Evolutionary conservation across 2,888 invertebrate genomes (phyloP).

Genomic region (Embidobia sp.): DNA sequence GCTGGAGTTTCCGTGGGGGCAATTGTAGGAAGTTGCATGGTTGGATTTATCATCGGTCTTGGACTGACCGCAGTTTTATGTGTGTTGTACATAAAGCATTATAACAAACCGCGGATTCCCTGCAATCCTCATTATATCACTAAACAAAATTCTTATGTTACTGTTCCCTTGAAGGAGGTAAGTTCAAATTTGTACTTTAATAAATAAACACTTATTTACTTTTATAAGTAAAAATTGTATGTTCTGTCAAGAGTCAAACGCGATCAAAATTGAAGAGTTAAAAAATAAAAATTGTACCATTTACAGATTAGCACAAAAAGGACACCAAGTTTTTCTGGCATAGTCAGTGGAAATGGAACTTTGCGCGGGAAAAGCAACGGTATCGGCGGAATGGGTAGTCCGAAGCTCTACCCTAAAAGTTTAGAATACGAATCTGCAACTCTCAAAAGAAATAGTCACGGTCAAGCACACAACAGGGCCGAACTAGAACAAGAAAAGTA

Average conservation of each 20-base stretch:
- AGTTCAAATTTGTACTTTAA: slow-evolving; percentile 77
- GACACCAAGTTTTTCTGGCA: slow-evolving; percentile 87
- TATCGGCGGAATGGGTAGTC: slow-evolving; percentile 82
- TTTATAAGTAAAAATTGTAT: too few relatives aligned
- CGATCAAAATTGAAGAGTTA: too few relatives aligned
- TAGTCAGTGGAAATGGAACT: slow-evolving; percentile 83
- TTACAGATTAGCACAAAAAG: slow-evolving; percentile 82
- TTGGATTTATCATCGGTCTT: slow-evolving; percentile 81
- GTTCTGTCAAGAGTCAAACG: too few relatives aligned
- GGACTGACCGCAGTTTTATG: slow-evolving; percentile 79
- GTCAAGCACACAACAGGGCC: slow-evolving; percentile 83
- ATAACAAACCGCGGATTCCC: slow-evolving; percentile 84
- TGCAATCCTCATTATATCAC: slow-evolving; percentile 92
- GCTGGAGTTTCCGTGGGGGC: slow-evolving; percentile 83
- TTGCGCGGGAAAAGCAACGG: slow-evolving; percentile 83
- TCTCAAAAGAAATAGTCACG: slow-evolving; percentile 88
- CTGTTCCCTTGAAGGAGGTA: slow-evolving; percentile 91
- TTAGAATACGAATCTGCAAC: slow-evolving; percentile 91
- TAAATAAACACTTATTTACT: too few relatives aligned
- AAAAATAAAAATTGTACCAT: too few relatives aligned
- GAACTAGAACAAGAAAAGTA: slow-evolving; percentile 87
- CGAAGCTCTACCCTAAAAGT: slow-evolving; percentile 87
- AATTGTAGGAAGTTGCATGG: slow-evolving; percentile 81
- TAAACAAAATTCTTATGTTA: slow-evolving; percentile 92
- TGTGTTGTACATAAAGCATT: slow-evolving; percentile 82